Evolutionary conservation across 2,888 invertebrate species (phyloP), one percentile per base, ranked within the genome.

Genomic region (Leptopilina myrica): DNA sequence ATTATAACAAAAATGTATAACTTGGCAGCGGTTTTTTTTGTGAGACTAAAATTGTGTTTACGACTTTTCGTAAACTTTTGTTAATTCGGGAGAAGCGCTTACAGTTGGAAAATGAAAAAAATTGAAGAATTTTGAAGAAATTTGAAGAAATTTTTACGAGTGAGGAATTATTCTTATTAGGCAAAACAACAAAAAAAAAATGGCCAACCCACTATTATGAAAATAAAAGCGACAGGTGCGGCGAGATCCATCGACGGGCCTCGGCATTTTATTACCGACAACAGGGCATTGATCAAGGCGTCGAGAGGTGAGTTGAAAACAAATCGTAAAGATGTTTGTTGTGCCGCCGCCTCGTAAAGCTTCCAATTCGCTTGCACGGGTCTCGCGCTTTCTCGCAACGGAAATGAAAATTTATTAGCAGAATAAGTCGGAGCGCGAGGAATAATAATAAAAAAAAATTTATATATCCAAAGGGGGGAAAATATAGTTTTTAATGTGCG

Each of bases 321-420:
- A 89, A 89, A 89, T 88, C 89, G 88, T 89, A 87, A 89, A 89
- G 85, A 76, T 76, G 85, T 85, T 88, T 86, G 86, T 86, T 85
- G 85, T 85, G 77, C 82, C 83, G 80, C 81, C 79, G 81, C 77
- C 82, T 84, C 85, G 82, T 83, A 84, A 84, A 84, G 78, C 79
- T 81, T 84, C 76, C 75, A 67, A 69, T 65, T 62, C 53, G 62
- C 43, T 46, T 62, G 40, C 64, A 64, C 66, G 79, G 79, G 46
- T 33, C 33, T 56, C 77, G 67, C 78, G 65, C 69, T 40, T 11
- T 59, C 65, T 81, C 79, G 79, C 81, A 66, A 49, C 80, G 82
- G 83, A 84, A 85, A 85, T 84, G 75, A 81, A 67, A 85, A 87
- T 87, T 87, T 88, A 87, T 87, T 85, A 83, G 82, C 80, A 33